Evolutionary conservation across 1,140 invertebrate species (phyloP), one percentile per base, ranked within the genome.

Genomic region (Drosophila burlai): DNA sequence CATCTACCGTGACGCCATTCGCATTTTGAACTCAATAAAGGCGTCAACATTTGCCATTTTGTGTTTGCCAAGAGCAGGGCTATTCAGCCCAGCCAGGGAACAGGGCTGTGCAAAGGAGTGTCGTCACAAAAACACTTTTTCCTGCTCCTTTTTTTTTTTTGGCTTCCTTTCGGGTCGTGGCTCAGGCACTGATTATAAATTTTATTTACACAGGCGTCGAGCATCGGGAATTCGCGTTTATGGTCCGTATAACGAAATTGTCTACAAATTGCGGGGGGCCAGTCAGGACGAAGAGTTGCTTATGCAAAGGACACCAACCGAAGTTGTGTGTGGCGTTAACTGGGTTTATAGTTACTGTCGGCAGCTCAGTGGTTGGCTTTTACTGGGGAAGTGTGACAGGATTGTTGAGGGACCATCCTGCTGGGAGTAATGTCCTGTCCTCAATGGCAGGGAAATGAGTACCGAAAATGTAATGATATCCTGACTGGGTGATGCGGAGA

Each of bases 161-260:
- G 67, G 71, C 55, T 74, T 73, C 68, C 55, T 69, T 71, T 63
- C 1, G 58, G 29, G 47, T 58, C 29, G 4, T 61, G 65, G 50
- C 34, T 21, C 31, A 65, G 59, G 66, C 59, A 63, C 67, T 80
- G 77, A 80, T 80, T 80, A 80, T 80, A 80, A 74, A 80, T 80
- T 80, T 80, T 80, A 80, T 80, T 80, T 80, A 80, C 76, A 80
- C 76, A 74, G 76, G 77, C 76, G 68, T 80, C 61, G 76, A 80
- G 76, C 55, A 80, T 74, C 62, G 77, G 76, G 76, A 79, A 79
- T 79, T 79, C 49, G 77, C 76, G 77, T 80, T 80, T 80, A 80
- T 80, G 76, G 76, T 66, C 60, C 76, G 68, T 80, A 80, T 80
- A 80, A 80, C 76, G 57, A 80, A 80, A 80, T 80, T 80, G 76